These are phyloP conservation scores for Diorhabda elongata DNA, from an alignment of 1,140 invertebrate genomes.

Conservation along the genomic window DNA sequence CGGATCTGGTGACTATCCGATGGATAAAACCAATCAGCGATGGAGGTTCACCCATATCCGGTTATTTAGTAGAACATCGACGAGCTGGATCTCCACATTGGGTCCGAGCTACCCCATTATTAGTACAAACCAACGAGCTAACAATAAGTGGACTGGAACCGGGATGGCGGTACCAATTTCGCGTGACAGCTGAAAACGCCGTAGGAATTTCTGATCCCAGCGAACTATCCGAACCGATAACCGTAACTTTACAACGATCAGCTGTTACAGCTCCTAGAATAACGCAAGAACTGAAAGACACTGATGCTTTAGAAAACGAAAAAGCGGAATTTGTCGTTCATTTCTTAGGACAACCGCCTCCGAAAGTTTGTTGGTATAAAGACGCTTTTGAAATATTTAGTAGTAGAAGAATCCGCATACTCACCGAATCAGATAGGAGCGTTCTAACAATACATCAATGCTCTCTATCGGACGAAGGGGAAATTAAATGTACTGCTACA, in stretches of 20 bases:
- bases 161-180: conserved; percentile 84
- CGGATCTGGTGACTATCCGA: conserved; percentile 79
- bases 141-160: conserved; percentile 74
- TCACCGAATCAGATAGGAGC: conserved; percentile 72
- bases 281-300: conserved; percentile 61
- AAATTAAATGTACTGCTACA: conserved; percentile 83
- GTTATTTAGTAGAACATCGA: conserved; percentile 77
- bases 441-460: conserved; percentile 78
- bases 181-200: conserved; percentile 82
- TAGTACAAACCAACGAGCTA: conserved; percentile 66
- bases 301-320: conserved; percentile 69
- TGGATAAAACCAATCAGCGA: conserved; percentile 79
- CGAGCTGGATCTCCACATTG: conserved; percentile 71
- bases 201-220: conserved; percentile 75
- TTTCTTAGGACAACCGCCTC: conserved; percentile 75
- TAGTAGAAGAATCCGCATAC: conserved; percentile 70
- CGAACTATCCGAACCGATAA: conserved; percentile 71
- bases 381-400: conserved; percentile 83
- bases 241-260: conserved; percentile 66
- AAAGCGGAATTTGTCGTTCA: conserved; percentile 78
- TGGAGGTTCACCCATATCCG: conserved; percentile 85
- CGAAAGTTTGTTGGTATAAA: conserved; percentile 91
- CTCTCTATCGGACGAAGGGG: conserved; percentile 73
- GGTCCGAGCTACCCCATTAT: conserved; percentile 67
- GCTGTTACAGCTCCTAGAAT: conserved; percentile 65